Conservation (phyloP, 2,797 vertebrate species). For the Halcyon smyrnensis region DNA sequence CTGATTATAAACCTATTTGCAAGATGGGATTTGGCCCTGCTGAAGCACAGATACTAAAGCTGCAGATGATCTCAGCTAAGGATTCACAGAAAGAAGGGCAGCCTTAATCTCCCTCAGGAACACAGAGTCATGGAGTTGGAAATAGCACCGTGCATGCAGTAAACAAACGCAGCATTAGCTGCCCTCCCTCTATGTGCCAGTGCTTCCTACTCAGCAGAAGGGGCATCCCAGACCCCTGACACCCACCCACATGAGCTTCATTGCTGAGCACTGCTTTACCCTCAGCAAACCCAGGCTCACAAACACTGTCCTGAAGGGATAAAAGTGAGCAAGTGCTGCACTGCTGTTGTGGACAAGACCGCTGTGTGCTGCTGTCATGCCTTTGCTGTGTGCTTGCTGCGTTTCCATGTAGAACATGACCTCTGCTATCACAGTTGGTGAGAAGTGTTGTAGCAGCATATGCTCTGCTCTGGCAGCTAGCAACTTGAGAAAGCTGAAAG, state of each 20-base stretch:
- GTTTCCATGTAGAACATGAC: background rate
- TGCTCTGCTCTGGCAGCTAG: fast-evolving
- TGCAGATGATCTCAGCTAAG: slow-evolving; percentile 16
- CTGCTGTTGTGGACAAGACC: fast-evolving
- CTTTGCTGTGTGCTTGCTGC: background rate
- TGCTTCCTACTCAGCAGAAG: background rate
- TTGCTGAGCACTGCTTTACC: background rate
- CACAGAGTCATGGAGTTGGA: slow-evolving; percentile 10
- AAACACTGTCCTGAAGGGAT: background rate
- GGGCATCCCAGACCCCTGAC: background rate
- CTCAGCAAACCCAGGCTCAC: background rate
- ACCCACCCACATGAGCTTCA: fast-evolving
- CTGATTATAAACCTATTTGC: background rate
- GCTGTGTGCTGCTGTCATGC: background rate
- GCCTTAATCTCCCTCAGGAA: slow-evolving; percentile 29
- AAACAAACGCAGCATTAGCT: background rate
- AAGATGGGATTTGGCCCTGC: background rate
- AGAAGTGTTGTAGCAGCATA: fast-evolving
- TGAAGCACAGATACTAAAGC: background rate
- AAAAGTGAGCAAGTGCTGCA: background rate
- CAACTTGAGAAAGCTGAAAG: background rate
- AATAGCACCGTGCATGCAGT: slow-evolving; percentile 22
- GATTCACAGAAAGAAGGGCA: background rate
- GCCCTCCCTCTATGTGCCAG: background rate
- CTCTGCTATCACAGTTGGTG: background rate